Conservation (phyloP, 2,113 vertebrate species). For the Progne subis region DNA sequence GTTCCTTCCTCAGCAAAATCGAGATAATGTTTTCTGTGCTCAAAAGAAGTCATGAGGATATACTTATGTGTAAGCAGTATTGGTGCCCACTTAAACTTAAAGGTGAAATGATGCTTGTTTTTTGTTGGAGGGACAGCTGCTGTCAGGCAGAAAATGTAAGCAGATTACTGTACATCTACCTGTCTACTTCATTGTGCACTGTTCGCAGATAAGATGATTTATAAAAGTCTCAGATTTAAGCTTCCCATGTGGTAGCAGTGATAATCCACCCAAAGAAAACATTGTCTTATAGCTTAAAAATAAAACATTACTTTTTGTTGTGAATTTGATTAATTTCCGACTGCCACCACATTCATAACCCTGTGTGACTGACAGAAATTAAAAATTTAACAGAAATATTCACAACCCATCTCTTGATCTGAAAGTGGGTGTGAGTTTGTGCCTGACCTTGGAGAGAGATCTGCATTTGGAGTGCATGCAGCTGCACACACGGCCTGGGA, state of each 20-base stretch:
- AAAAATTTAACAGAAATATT: background rate
- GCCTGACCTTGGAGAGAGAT: background rate
- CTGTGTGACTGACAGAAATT: background rate
- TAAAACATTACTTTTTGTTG: background rate
- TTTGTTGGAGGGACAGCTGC: background rate
- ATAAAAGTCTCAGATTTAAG: background rate
- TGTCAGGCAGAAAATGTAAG: background rate
- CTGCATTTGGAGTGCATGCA: background rate
- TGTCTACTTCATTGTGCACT: background rate
- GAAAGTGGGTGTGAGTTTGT: background rate
- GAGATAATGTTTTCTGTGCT: background rate
- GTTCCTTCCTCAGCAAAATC: slow-evolving; percentile 2
- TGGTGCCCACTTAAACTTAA: background rate
- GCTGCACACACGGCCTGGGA: background rate
- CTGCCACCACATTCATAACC: background rate
- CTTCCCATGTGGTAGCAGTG: background rate
- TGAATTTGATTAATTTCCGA: background rate
- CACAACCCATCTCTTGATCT: background rate
- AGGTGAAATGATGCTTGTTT: background rate
- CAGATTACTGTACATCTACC: background rate
- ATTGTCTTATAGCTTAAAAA: background rate
- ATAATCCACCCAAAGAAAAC: background rate
- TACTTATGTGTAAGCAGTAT: background rate
- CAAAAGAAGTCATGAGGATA: background rate
- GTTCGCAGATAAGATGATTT: background rate